phyloP scores from a whole-genome alignment of 2,797 vertebrate species.

The Glossophaga mutica region DNA sequence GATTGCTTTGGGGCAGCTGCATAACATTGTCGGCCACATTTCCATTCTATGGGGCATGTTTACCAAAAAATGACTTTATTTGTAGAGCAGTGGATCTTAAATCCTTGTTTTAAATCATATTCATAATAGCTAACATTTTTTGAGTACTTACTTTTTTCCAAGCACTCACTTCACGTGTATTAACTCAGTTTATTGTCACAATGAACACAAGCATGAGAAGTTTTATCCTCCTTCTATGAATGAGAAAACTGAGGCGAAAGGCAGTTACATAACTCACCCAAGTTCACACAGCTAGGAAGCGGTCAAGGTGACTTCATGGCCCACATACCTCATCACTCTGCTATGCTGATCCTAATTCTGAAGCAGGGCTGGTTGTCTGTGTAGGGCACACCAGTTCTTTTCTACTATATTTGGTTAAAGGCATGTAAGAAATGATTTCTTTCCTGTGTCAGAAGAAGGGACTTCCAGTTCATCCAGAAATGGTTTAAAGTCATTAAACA shows the following conservation, averaged over 20 bases:
- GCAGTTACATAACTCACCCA: not conserved
- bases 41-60: not conserved
- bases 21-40: not conserved
- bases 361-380: not conserved
- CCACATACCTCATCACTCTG: not conserved
- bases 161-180: not conserved
- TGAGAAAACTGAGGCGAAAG: not conserved
- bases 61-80: not conserved
- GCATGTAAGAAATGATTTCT: not conserved
- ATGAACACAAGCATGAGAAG: not conserved
- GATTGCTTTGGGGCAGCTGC: not conserved
- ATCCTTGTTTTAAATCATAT: not conserved
- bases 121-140: not conserved
- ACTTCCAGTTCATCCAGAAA: not conserved
- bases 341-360: not conserved
- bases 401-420: not conserved
- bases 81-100: not conserved
- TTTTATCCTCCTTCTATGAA: not conserved
- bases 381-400: not conserved
- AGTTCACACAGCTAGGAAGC: not conserved
- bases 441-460: not conserved
- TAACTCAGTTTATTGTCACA: not conserved
- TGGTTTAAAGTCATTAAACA: not conserved
- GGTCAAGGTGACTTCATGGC: not conserved
- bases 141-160: not conserved